Conservation (phyloP, 2,113 vertebrate genomes). For the Grammomys dolichurus region DNA sequence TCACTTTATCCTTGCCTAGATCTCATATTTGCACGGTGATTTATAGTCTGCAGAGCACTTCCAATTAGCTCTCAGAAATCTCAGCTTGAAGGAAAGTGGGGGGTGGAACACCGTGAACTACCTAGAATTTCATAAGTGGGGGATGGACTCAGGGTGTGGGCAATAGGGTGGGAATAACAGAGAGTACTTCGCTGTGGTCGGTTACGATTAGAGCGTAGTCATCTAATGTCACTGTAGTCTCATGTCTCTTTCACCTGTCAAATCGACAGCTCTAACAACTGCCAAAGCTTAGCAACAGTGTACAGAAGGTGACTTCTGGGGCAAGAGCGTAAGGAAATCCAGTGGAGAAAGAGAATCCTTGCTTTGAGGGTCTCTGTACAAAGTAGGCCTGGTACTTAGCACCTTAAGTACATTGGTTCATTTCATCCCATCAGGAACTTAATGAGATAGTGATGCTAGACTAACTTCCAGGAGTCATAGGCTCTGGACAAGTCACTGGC, state of each 20-base stretch:
- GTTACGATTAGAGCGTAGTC: neutral
- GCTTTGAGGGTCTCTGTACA: neutral
- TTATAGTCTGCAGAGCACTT: neutral
- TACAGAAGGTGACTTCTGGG: neutral
- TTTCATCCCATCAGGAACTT: neutral
- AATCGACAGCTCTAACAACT: neutral
- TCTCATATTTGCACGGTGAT: neutral
- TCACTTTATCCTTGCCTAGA: neutral
- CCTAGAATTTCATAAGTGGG: neutral
- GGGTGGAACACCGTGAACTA: neutral
- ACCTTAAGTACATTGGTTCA: neutral
- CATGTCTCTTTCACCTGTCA: neutral
- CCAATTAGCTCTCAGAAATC: neutral
- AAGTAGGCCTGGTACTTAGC: neutral
- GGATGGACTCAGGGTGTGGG: neutral
- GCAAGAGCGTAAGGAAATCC: neutral
- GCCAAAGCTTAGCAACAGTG: neutral
- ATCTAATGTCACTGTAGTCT: neutral
- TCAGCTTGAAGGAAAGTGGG: neutral
- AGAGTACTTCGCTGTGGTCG: neutral
- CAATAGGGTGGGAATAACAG: neutral
- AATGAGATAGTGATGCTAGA: neutral
- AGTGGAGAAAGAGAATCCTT: neutral
- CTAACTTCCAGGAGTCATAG: neutral
- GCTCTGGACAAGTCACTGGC: neutral